Conservation (phyloP, 2,888 invertebrate species). For the Cerceris rybyensis region DNA sequence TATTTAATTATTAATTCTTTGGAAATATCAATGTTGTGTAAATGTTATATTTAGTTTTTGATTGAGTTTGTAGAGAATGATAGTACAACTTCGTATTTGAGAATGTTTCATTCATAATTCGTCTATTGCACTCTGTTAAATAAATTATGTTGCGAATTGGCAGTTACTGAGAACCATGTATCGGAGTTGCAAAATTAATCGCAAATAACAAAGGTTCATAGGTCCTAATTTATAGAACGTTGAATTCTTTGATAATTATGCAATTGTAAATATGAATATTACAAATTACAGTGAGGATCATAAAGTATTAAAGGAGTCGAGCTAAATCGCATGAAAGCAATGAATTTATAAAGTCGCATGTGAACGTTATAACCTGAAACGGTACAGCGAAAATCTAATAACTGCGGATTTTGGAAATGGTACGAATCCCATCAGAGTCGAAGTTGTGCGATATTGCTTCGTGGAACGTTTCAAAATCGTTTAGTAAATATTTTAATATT, state of each 20-base stretch:
- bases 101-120: too few relatives aligned
- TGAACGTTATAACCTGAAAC: not conserved
- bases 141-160: too few relatives aligned
- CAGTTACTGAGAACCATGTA: not conserved
- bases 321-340: not conserved
- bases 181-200: not conserved
- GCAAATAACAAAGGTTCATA: not conserved
- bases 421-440: not conserved
- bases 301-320: not conserved
- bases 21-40: too few relatives aligned
- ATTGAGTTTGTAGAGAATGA: too few relatives aligned
- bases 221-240: not conserved
- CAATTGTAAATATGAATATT: slow-evolving; percentile 1
- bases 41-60: too few relatives aligned
- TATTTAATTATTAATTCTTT: too few relatives aligned
- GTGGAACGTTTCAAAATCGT: too few relatives aligned
- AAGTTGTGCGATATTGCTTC: too few relatives aligned
- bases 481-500: too few relatives aligned
- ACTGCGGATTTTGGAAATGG: not conserved
- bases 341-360: not conserved
- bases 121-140: too few relatives aligned
- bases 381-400: not conserved
- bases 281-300: not conserved
- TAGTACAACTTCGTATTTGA: too few relatives aligned
- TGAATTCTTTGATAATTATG: not conserved